phyloP scores from a whole-genome alignment of 2,888 invertebrate species.

The Stenurella melanura region DNA sequence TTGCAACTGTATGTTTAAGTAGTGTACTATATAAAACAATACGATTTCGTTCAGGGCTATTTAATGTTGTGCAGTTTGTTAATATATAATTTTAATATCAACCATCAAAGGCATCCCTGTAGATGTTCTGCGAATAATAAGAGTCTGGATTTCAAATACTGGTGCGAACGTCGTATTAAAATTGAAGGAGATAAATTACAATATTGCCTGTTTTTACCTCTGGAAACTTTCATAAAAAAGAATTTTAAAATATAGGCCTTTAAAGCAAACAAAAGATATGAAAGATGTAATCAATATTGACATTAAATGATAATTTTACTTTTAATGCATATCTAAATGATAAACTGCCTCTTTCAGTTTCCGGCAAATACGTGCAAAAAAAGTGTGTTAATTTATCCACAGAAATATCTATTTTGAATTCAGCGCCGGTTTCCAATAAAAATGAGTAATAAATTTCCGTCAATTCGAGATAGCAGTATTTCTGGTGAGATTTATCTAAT shows the following conservation, averaged over 20 bases:
- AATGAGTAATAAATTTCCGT: slow-evolving; percentile 20
- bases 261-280: slow-evolving; percentile 3
- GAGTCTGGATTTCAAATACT: too few species aligned
- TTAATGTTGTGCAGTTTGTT: too few species aligned
- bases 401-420: slow-evolving; percentile 19
- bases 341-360: background rate
- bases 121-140: too few species aligned
- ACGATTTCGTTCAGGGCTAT: too few species aligned
- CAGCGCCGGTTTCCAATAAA: slow-evolving; percentile 3
- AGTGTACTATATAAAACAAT: too few species aligned
- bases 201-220: background rate
- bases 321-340: background rate
- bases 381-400: slow-evolving; percentile 23
- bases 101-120: too few species aligned
- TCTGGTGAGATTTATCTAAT: slow-evolving; percentile 14
- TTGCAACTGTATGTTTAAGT: too few species aligned
- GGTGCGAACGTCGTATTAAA: background rate
- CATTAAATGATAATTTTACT: background rate
- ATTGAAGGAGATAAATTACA: background rate
- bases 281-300: background rate
- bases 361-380: background rate
- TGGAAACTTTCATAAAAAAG: background rate
- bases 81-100: too few species aligned
- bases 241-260: background rate
- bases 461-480: slow-evolving; percentile 6